phyloP scores from a whole-genome alignment of 2,888 invertebrate genomes.

The Amiota minor region DNA sequence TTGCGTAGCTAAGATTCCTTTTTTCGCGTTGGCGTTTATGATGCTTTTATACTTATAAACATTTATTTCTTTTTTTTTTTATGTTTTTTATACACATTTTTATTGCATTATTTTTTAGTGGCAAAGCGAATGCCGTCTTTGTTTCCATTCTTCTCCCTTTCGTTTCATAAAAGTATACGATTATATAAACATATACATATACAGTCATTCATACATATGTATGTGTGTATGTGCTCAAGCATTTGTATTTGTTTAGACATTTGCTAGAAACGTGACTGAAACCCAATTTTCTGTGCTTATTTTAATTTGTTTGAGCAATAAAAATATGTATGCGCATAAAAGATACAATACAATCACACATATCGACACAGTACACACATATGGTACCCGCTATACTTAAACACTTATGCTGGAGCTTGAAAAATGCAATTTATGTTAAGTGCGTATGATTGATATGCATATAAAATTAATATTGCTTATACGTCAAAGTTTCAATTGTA shows the following conservation, averaged over 20 bases:
- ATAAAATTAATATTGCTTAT: background rate
- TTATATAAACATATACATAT: background rate
- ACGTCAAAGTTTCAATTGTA: background rate
- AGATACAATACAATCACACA: background rate
- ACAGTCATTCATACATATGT: background rate
- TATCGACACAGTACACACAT: background rate
- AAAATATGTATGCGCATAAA: constrained; percentile 17
- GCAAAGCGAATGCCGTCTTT: constrained; percentile 6
- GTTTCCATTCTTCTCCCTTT: background rate
- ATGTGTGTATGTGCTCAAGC: constrained; percentile 37
- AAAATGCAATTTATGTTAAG: constrained; percentile 24
- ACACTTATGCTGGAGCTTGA: background rate
- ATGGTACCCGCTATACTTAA: background rate
- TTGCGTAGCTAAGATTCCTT: constrained; percentile 44
- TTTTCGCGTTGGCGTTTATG: constrained; percentile 35
- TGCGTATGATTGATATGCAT: constrained; percentile 23
- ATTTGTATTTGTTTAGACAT: constrained; percentile 46
- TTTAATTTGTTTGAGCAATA: constrained; percentile 60
- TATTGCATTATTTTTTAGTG: constrained; percentile 62
- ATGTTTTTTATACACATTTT: constrained; percentile 60
- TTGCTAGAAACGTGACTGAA: constrained; percentile 60
- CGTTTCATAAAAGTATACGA: constrained; percentile 51
- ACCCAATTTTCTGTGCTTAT: constrained; percentile 60
- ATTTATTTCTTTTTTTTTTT: constrained; percentile 35
- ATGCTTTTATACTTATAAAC: constrained; percentile 17